Base-by-base conservation (phyloP, 2,888 invertebrate genomes). In the Drosophila meridiana region DNA sequence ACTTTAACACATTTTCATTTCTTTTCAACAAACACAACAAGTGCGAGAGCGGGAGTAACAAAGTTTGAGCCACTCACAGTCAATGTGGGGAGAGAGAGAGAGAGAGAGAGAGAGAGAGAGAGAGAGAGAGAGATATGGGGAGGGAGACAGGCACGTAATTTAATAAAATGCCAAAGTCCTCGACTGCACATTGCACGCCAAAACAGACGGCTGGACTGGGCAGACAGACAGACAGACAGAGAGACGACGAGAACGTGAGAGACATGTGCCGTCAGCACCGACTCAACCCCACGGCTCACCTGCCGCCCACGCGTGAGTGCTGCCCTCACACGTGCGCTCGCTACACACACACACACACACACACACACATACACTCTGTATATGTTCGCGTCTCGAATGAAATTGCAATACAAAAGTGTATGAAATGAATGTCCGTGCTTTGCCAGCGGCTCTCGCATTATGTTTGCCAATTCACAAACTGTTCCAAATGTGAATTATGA, bases 121-220 rank as follows among this genome's bases (percentile, higher is more conserved):
- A 38, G 42, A 48, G 47, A 14, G 61, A 2, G 47, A 28, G 30
- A 47, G 28, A 28, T n/a, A n/a, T 20, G 20, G 20, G 20, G 20
- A 20, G 20, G 20, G 55, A 7, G 62, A 47, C 8, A 13, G 62
- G 73, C 89, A 84, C 80, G 89, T 89, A 86, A 84, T 84, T 84
- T 80, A 86, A 84, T 84, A 83, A 84, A 89, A 88, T 86, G 78
- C 83, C 89, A 86, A 77, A 88, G 89, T 86, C 75, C 86, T 82
- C 60, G 64, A 71, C 71, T 78, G 79, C 83, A 80, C 69, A 75
- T 64, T 76, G 88, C 79, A 85, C 57, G 69, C 67, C 57, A 69
- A 52, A 67, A 60, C 68, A 53, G 60, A 50, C 60, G 56, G 38
- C 56, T 34, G 14, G 56, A 64, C 55, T 14, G 42, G 11, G 38